phyloP scores from a whole-genome alignment of 92 coral and sea anemone species.

The Palythoa caribaeorum region DNA sequence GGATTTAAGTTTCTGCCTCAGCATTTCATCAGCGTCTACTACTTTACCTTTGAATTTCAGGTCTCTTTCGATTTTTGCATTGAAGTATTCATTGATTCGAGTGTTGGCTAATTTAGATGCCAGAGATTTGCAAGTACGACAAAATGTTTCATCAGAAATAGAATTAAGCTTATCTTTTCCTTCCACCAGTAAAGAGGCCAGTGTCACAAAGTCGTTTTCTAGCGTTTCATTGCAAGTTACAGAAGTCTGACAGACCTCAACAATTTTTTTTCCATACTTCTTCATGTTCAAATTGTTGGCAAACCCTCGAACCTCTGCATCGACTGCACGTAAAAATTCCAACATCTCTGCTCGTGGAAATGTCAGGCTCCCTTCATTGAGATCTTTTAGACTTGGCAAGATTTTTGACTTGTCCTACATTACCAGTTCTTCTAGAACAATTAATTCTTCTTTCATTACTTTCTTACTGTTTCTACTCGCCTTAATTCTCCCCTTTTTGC shows the following conservation, averaged over 20 bases:
- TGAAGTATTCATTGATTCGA: constrained; percentile 5
- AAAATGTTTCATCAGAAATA: constrained; percentile 12
- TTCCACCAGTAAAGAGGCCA: not conserved
- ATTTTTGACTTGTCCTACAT: not conserved
- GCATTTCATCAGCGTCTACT: constrained; percentile 62
- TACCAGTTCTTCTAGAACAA: not conserved
- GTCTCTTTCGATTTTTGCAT: constrained; percentile 47
- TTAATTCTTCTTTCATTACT: not conserved
- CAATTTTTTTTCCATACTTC: constrained; percentile 39
- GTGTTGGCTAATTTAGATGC: constrained; percentile 48
- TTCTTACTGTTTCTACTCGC: constrained; percentile 1
- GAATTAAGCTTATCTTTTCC: not conserved
- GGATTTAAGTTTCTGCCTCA: constrained; percentile 48
- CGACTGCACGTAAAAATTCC: constrained; percentile 41
- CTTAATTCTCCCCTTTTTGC: not conserved
- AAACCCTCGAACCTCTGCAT: constrained; percentile 36
- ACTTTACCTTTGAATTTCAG: constrained; percentile 50
- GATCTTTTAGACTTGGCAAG: not conserved
- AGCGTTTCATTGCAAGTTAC: constrained; percentile 46
- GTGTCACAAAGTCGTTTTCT: constrained; percentile 17
- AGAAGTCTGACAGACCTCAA: constrained; percentile 46
- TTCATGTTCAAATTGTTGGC: constrained; percentile 34
- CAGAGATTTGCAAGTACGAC: constrained; percentile 33
- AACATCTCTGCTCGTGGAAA: constrained; percentile 52
- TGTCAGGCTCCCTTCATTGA: constrained; percentile 39